Percentiles rank a stretch among this genome's conserved stretches.
phyloP scores from a whole-genome alignment of 2,888 invertebrate species.

The Colletes collaris region DNA sequence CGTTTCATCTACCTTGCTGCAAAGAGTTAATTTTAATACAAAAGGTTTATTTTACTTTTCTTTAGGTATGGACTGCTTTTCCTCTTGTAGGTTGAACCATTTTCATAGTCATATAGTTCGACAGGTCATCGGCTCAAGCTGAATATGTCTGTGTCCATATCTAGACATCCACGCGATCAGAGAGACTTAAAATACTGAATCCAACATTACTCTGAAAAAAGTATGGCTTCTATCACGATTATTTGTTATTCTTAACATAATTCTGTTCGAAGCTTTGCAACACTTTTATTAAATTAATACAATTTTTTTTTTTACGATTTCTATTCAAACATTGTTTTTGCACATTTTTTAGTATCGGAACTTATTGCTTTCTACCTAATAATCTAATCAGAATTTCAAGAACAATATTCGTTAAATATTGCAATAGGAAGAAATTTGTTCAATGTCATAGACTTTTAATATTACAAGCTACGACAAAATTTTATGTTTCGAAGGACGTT shows the following conservation, averaged over 20 bases:
- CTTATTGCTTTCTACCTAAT: background rate
- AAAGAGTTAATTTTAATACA: too few relatives aligned
- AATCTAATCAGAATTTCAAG: background rate
- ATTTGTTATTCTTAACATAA: background rate
- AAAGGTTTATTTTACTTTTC: too few relatives aligned
- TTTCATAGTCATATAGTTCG: background rate
- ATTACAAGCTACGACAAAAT: background rate
- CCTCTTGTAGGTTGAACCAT: background rate
- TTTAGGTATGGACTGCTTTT: background rate
- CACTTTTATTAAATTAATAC: background rate
- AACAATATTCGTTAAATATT: background rate
- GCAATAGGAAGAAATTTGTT: too few relatives aligned
- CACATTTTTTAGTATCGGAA: background rate
- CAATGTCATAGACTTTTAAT: background rate
- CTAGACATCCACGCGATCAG: background rate
- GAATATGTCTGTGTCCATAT: conserved; percentile 18
- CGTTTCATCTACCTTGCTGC: too few relatives aligned
- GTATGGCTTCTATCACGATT: background rate
- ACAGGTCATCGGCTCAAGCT: conserved; percentile 7
- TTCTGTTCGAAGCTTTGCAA: background rate
- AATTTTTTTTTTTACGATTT: background rate
- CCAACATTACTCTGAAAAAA: background rate
- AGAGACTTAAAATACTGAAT: background rate
- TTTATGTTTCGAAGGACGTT: conserved; percentile 1
- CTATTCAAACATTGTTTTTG: background rate